phyloP scores from a whole-genome alignment of 2,113 vertebrate species.

The Crotalus viridis region DNA sequence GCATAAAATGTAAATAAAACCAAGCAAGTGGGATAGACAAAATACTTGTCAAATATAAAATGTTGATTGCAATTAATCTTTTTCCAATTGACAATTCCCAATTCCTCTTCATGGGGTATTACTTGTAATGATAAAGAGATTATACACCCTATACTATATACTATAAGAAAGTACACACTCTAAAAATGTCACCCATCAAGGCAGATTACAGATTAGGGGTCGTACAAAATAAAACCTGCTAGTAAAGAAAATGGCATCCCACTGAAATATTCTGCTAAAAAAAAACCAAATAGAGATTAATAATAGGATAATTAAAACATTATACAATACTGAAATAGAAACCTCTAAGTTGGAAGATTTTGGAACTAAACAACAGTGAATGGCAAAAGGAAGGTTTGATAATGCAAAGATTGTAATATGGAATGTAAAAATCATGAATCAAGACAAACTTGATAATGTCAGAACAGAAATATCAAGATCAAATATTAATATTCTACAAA shows the following conservation, averaged over 20 bases:
- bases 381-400: background rate
- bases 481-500: background rate
- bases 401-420: background rate
- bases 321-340: background rate
- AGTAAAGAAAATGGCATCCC: background rate
- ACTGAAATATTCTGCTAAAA: background rate
- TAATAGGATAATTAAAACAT: background rate
- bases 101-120: background rate
- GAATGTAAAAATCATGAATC: background rate
- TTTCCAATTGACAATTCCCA: background rate
- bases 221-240: background rate
- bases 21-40: background rate
- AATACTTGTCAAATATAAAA: background rate
- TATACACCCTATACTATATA: background rate
- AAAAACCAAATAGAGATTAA: background rate
- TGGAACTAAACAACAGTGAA: background rate
- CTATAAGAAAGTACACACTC: background rate
- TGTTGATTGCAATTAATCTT: background rate
- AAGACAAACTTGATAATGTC: background rate
- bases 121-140: background rate
- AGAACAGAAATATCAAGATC: background rate
- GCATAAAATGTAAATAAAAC: background rate
- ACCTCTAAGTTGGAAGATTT: background rate
- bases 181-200: background rate
- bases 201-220: background rate